These are phyloP conservation scores for Apostichopus japonicus DNA, from an alignment of 35 echinoderm and acorn worm genomes.

Conservation along the genomic window DNA sequence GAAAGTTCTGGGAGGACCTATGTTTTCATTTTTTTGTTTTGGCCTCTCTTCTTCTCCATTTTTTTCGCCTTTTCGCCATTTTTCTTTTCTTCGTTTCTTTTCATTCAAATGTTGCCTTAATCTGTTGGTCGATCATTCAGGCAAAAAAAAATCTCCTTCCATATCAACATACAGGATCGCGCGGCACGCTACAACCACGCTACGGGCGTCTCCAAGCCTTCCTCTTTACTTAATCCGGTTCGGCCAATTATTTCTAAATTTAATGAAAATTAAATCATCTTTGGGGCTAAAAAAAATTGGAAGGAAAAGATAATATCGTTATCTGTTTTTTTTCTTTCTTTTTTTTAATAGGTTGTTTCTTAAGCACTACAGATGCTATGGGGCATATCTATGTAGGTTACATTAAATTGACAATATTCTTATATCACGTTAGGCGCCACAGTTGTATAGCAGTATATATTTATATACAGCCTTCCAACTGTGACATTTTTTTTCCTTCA, in stretches of 20 bases:
- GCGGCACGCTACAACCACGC: neutral
- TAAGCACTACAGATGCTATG: neutral
- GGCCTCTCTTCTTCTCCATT: neutral
- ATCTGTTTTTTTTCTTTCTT: neutral
- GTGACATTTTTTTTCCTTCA: neutral
- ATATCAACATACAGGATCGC: neutral
- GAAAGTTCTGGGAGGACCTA: slow-evolving; percentile 30
- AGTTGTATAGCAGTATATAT: neutral
- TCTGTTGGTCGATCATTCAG: neutral
- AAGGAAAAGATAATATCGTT: slow-evolving; percentile 17
- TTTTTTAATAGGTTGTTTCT: neutral
- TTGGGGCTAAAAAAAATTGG: slow-evolving; percentile 26
- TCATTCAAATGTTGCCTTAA: neutral
- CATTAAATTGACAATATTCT: neutral
- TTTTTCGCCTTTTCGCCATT: neutral
- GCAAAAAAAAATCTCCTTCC: neutral
- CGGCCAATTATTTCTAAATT: slow-evolving; percentile 30
- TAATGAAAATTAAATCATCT: slow-evolving; percentile 54
- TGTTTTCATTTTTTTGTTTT: neutral
- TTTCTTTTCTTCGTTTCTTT: neutral
- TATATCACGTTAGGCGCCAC: neutral
- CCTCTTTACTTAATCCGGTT: slow-evolving; percentile 3
- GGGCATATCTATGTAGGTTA: slow-evolving; percentile 2
- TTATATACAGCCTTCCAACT: neutral
- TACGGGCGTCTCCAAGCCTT: slow-evolving; percentile 1